phyloP scores from a whole-genome alignment of 2,888 invertebrate genomes.

The Agriopis aurantiaria region DNA sequence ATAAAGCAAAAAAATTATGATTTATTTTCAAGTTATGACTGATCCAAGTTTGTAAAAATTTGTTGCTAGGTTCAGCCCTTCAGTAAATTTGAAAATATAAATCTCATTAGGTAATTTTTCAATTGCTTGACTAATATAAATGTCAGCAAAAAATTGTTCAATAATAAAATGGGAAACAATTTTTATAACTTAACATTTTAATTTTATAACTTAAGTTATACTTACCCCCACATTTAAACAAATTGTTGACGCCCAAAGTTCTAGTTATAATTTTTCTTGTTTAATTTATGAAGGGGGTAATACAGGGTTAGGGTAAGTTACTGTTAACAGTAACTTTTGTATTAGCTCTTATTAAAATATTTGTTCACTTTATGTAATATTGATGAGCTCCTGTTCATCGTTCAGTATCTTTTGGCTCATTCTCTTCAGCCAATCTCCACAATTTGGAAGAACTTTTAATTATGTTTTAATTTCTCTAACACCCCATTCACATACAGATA shows the following conservation, averaged over 20 bases:
- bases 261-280: background rate
- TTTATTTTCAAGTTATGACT: too few species aligned
- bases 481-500: slow-evolving; percentile 48
- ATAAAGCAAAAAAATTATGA: too few species aligned
- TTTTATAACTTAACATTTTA: too few species aligned
- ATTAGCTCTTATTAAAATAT: slow-evolving; percentile 9
- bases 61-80: too few species aligned
- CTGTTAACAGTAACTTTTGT: background rate
- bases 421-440: slow-evolving; percentile 75
- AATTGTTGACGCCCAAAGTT: background rate
- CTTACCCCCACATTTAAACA: background rate
- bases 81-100: too few species aligned
- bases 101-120: too few species aligned
- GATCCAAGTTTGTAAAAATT: too few species aligned
- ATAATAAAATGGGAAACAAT: background rate
- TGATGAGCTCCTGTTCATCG: slow-evolving; percentile 65
- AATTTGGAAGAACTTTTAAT: slow-evolving; percentile 71
- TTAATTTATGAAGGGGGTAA: background rate
- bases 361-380: slow-evolving; percentile 60
- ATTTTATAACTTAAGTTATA: background rate
- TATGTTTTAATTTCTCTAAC: slow-evolving; percentile 42
- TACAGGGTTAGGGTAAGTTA: background rate
- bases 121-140: background rate
- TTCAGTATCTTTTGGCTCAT: slow-evolving; percentile 66
- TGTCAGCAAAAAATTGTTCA: background rate